Conservation (phyloP, 2,113 vertebrate genomes). For the Trogon melanurus region DNA sequence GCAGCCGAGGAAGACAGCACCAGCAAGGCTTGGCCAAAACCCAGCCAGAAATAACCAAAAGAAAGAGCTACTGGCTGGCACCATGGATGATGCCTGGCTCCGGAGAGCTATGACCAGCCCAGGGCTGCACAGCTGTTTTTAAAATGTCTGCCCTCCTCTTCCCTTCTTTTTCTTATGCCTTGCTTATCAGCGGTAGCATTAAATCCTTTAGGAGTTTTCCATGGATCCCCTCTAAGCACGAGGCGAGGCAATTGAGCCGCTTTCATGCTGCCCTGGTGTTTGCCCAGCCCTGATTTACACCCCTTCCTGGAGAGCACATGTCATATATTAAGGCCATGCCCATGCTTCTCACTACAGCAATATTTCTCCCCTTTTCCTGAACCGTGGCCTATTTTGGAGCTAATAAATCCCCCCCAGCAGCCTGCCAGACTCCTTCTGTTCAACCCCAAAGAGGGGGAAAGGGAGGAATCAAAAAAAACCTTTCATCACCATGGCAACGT, state of each 20-base stretch:
- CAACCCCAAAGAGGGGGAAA: neutral
- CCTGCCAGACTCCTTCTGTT: neutral
- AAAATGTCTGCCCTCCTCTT: neutral
- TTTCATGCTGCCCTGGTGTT: neutral
- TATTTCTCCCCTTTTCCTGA: neutral
- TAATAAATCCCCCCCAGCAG: neutral
- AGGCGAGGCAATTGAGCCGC: neutral
- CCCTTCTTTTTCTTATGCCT: neutral
- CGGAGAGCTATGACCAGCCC: neutral
- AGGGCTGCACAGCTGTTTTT: neutral
- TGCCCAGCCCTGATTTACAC: constrained; percentile 20
- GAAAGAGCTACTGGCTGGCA: neutral
- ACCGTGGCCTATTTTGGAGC: neutral
- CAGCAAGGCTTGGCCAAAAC: neutral
- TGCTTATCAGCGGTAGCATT: neutral
- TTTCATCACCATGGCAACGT: constrained; percentile 54
- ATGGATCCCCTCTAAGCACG: neutral
- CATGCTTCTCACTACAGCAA: neutral
- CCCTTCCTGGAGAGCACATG: neutral
- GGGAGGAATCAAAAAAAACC: neutral
- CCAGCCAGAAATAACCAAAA: neutral
- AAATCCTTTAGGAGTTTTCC: neutral
- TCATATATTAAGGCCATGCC: neutral
- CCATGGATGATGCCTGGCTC: accelerated
- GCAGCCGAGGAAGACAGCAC: neutral